Conservation (phyloP, 2,797 vertebrate species). For the Percopsis omiscomaycus region DNA sequence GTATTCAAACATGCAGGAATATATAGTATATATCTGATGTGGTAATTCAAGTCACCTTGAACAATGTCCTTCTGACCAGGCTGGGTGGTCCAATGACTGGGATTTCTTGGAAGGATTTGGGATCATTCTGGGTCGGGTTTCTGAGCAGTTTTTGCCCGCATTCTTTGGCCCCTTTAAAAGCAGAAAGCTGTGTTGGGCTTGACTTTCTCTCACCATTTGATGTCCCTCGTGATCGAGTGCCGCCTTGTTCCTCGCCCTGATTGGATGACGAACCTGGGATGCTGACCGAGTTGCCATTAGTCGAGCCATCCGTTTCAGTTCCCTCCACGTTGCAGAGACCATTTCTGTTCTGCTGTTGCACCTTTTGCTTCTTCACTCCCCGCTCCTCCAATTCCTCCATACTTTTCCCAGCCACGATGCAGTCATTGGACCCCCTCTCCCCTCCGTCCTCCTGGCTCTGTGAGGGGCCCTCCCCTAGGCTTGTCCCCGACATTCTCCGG, state of each 20-base stretch:
- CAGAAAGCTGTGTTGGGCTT: conserved; percentile 37
- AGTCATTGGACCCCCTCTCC: conserved; percentile 74
- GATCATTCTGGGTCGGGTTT: conserved; percentile 74
- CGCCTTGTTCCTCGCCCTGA: conserved; percentile 53
- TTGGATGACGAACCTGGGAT: conserved; percentile 68
- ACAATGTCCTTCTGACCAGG: conserved; percentile 72
- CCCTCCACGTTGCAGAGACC: conserved; percentile 36
- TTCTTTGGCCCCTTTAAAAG: conserved; percentile 10
- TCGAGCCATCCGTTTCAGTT: conserved; percentile 80
- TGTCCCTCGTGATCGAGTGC: conserved; percentile 11
- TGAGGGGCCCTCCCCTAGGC: conserved; percentile 69
- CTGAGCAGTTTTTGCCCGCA: conserved; percentile 34
- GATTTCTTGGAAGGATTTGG: conserved; percentile 79
- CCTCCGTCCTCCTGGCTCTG: conserved; percentile 81
- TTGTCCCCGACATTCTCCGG: conserved; percentile 73
- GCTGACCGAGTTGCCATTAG: conserved; percentile 76
- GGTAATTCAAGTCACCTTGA: conserved; percentile 52
- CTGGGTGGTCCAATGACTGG: conserved; percentile 83
- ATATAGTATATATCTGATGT: neutral
- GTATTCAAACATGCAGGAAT: neutral
- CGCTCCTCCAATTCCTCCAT: conserved; percentile 50
- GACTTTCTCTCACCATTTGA: conserved; percentile 33
- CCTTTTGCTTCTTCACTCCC: conserved; percentile 76
- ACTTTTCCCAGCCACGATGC: conserved; percentile 56
- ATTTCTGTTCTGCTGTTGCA: conserved; percentile 63